Base-by-base conservation (phyloP, 1,140 invertebrate genomes). In the Atta colombica region DNA sequence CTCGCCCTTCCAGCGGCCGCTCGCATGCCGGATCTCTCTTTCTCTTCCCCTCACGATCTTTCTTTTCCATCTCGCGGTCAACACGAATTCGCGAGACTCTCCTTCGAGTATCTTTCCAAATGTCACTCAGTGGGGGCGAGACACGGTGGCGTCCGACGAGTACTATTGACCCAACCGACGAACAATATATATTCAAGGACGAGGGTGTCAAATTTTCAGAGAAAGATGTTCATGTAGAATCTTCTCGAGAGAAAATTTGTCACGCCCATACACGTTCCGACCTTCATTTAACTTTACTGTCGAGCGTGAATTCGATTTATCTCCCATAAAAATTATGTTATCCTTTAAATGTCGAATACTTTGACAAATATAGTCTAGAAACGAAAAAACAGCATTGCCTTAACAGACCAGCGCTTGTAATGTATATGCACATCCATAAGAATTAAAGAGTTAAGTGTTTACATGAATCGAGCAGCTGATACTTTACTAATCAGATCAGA, bases 1-100 rank as follows among this genome's bases (percentile, higher is more conserved):
- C 58, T 86, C 84, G 85, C 89, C 89, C 90, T 78, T 87, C 86
- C 61, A 81, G 39, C 65, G 51, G 16, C 63, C 85, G 85, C 68
- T 69, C 85, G 74, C 86, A 61, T 63, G 31, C 61, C 21, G 53
- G 25, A 31, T 71, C 74, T 53, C 31, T 71, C 63, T 14, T 4
- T 68, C 21, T 80, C 31, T 63, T 35, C 12, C 55, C 25, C 45
- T 65, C n/a, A 31, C 18, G 65, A 66, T 68, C 45, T 58, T 28
- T 21, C 25, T 80, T 12, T 77, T 7, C 10, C 55, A 7, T 55
- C 78, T 81, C 78, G 12, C 51, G 66, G 7, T 60, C 49, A 49
- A 35, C 49, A 35, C 31, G 35, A 60, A 45, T 72, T 58, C 66
- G 45, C 60, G 21, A 49, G 77, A 31, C 51, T 49, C 39, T 35